Evolutionary conservation across 2,888 invertebrate genomes (phyloP).

Genomic region (Macrosoma leucophasiata): DNA sequence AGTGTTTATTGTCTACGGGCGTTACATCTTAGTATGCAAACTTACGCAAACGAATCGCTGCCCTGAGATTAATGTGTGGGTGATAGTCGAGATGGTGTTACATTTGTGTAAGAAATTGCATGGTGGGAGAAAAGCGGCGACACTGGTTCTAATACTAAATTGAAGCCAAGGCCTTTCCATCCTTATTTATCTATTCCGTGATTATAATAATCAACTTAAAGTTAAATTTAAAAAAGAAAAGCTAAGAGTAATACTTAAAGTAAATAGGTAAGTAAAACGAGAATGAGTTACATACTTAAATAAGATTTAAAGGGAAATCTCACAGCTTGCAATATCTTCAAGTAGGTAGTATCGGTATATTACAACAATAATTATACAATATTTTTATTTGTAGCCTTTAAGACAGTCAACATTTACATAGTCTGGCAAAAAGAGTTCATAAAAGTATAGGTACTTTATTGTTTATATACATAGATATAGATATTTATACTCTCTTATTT

Average conservation of each 20-base stretch:
- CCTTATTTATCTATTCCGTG: too few species aligned
- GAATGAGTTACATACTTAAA: neutral
- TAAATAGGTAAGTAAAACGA: constrained; percentile 3
- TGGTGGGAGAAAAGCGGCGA: too few species aligned
- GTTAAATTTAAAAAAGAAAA: constrained; percentile 7
- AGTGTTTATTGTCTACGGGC: too few species aligned
- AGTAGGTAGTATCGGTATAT: constrained; percentile 6
- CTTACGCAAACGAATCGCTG: too few species aligned
- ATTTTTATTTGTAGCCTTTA: constrained; percentile 2
- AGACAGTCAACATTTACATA: neutral
- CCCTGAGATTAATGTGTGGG: too few species aligned
- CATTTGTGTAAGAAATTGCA: too few species aligned
- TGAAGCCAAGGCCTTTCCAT: too few species aligned
- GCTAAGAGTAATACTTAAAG: constrained; percentile 4
- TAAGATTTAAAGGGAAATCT: constrained; percentile 29
- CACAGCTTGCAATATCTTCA: constrained; percentile 18
- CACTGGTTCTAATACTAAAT: too few species aligned
- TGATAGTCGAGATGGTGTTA: too few species aligned
- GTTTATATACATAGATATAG: neutral
- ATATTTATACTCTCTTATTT: constrained; percentile 9
- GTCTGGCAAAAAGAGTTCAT: constrained; percentile 2
- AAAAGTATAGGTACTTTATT: neutral
- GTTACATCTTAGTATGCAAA: too few species aligned
- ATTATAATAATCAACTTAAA: too few species aligned
- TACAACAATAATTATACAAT: constrained; percentile 8